Base-by-base conservation (phyloP, 2,888 invertebrate genomes). In the Petrolisthes cinctipes region DNA sequence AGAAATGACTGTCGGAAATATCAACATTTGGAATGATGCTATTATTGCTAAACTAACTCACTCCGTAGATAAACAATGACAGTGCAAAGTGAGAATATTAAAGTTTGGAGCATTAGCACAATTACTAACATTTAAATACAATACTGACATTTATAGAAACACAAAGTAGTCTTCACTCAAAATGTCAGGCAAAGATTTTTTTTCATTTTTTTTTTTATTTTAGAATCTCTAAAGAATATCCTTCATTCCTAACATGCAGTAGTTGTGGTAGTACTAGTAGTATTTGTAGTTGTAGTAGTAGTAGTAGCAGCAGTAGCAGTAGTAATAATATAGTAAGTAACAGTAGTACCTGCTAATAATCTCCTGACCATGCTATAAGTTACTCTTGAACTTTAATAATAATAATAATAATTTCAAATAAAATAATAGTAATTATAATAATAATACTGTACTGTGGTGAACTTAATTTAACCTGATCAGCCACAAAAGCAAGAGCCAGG, bases 231-330 rank as follows among this genome's bases (percentile, higher is more conserved):
- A 78, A 78, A 61, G 82, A 80, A 86, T 81, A 71, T 57, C 73
- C 75, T 79, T 86, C 81, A 86, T 81, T 86, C 86, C 61, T 75
- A 76, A 86, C 86, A 86, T 86, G 86, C 86, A 81, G 86, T 78
- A 75, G 66, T 86, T 57, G 76, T 54, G 75, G 82, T 76, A 66
- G 86, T 82, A 86, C 81, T 82, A 80, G 76, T 86, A 68, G 75
- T 79, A 23, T 17, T 20, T 51, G 51, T 79, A 79, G 17, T 11
- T 79, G 54, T 14, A 79, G 14, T 20, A 20, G 54, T 79, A 79
- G 20, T 20, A 11, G 11, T 37, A 20, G 66, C 17, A 66, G 66
- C 17, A 66, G 66, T 66, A 66, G 66, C 66, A 66, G 14, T 66
- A 66, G 17, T 66, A 66, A 66, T 66, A 66, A 17, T 66, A 66